A percentile compares a stretch with the other conserved stretches of the same genome.
Evolutionary conservation across 92 coral and sea anemone species (phyloP).

Genomic region (Porites evermanni): DNA sequence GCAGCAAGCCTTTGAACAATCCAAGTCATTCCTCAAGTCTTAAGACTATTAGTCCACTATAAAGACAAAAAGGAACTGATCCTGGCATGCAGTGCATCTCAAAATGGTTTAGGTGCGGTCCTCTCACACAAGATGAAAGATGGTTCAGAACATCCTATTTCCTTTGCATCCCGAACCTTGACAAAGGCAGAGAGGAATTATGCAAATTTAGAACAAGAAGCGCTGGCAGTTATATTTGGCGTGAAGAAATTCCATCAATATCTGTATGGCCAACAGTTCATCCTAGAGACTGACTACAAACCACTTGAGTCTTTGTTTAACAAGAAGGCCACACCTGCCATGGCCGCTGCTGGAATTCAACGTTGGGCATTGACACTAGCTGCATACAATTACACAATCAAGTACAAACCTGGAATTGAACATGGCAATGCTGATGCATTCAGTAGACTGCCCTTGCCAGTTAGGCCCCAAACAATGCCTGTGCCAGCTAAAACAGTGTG

Average conservation of each 20-base stretch:
- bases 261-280: conserved; percentile 64
- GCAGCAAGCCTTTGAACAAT: conserved; percentile 31
- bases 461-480: conserved; percentile 5
- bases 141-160: conserved; percentile 28
- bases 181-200: conserved; percentile 26
- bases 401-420: conserved; percentile 62
- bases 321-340: conserved; percentile 58
- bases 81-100: conserved; percentile 17
- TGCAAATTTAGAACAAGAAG: conserved; percentile 41
- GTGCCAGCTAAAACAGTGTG: conserved; percentile 30
- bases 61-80: conserved; percentile 10
- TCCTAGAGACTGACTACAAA: conserved; percentile 64
- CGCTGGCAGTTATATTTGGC: conserved; percentile 8
- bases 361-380: conserved; percentile 22
- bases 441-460: conserved; percentile 30
- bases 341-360: conserved; percentile 63
- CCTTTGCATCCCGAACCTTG: conserved; percentile 19
- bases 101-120: conserved; percentile 32
- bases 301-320: conserved; percentile 54
- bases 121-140: conserved; percentile 22
- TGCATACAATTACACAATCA: conserved; percentile 46
- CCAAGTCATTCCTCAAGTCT: conserved; percentile 31
- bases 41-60: conserved; percentile 22
- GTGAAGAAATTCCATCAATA: conserved; percentile 40
- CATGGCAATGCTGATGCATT: conserved; percentile 55